Percentiles rank a stretch among this genome's conserved stretches.
phyloP scores from a whole-genome alignment of 1,140 invertebrate species.

The Araneus ventricosus region DNA sequence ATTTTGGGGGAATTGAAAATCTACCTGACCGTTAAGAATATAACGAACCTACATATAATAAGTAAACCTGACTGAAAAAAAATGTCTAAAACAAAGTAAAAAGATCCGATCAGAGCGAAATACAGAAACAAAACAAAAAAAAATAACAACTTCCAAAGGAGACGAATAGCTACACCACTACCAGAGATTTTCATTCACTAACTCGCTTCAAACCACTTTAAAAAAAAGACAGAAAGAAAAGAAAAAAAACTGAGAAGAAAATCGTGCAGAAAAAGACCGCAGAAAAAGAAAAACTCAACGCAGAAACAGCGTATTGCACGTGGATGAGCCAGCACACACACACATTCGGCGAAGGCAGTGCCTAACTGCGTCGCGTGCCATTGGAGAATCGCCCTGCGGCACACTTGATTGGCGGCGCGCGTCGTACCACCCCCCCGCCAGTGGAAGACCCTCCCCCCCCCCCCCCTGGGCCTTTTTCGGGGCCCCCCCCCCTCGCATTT shows the following conservation, averaged over 20 bases:
- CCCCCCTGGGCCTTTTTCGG: not conserved
- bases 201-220: not conserved
- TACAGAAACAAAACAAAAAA: not conserved
- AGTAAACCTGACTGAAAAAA: too few species aligned
- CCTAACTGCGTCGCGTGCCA: slow-evolving; percentile 70
- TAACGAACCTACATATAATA: too few species aligned
- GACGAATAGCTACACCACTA: not conserved
- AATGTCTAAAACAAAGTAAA: not conserved
- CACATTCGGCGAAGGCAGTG: slow-evolving; percentile 37
- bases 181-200: slow-evolving; percentile 7
- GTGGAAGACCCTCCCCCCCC: slow-evolving; percentile 47
- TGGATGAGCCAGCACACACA: slow-evolving; percentile 6
- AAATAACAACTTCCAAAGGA: not conserved
- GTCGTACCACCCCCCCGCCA: slow-evolving; percentile 61
- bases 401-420: slow-evolving; percentile 74
- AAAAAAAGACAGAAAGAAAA: not conserved
- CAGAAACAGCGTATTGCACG: not conserved
- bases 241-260: not conserved
- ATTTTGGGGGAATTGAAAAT: too few species aligned
- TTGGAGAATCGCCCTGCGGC: slow-evolving; percentile 73
- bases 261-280: slow-evolving; percentile 28
- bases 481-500: not conserved
- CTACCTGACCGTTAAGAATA: too few species aligned
- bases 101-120: not conserved
- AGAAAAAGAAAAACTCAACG: not conserved